Conservation (phyloP, 2,888 invertebrate species). For the Uropetala carovei region DNA sequence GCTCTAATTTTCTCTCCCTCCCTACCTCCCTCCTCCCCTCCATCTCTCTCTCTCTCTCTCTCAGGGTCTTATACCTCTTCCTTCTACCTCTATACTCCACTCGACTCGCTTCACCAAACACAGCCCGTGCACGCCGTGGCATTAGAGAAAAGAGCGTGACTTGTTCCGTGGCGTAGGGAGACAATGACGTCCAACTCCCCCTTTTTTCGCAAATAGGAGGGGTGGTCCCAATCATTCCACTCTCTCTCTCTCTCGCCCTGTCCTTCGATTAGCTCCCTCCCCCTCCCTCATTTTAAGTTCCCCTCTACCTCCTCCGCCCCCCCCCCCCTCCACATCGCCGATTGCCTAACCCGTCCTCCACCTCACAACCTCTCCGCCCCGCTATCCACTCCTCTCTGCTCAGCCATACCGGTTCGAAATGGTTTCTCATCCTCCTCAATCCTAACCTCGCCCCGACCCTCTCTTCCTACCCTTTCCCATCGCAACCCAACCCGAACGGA, state of each 20-base stretch:
- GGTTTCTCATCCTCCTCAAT: neutral
- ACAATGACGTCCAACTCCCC: neutral
- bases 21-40: neutral
- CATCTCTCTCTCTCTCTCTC: no score
- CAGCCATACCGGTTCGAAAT: conserved; percentile 12
- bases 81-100: no score
- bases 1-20: conserved; percentile 14
- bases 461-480: neutral
- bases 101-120: neutral
- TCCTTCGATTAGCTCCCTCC: neutral
- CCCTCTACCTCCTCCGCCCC: neutral
- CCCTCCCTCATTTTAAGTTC: neutral
- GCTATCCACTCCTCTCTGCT: conserved; percentile 37
- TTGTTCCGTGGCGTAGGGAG: conserved; percentile 20
- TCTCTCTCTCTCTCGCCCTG: neutral
- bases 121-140: neutral
- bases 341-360: neutral
- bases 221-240: neutral
- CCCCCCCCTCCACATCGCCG: neutral
- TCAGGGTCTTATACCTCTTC: neutral
- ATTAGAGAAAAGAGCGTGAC: conserved; percentile 22
- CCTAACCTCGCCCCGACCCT: neutral
- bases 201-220: neutral
- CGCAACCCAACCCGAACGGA: conserved; percentile 2
- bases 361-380: neutral